Conservation (phyloP, 2,797 vertebrate genomes). For the Spinus olivaceus region DNA sequence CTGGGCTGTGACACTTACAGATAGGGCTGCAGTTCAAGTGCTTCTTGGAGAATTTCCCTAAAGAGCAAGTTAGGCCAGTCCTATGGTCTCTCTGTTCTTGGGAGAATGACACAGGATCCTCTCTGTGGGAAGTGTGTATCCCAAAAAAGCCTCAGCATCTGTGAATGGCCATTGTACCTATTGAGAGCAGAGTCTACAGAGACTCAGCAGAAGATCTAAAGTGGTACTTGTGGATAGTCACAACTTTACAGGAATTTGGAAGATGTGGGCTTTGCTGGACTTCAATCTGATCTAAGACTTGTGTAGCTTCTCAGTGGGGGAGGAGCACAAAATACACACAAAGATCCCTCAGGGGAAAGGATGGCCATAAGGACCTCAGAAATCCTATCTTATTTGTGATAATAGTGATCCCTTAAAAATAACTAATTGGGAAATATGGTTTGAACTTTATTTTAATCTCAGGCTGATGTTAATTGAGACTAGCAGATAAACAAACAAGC, state of each 20-base stretch:
- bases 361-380: neutral
- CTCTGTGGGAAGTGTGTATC: neutral
- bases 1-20: neutral
- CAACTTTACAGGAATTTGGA: neutral
- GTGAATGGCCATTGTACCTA: neutral
- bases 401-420: neutral
- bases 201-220: neutral
- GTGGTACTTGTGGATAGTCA: neutral
- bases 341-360: neutral
- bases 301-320: rapidly evolving
- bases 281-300: neutral
- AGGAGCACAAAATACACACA: neutral
- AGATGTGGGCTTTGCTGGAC: neutral
- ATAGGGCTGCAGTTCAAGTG: neutral
- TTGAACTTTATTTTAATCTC: neutral
- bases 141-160: neutral
- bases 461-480: neutral
- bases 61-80: neutral
- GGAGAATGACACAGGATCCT: neutral
- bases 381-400: neutral
- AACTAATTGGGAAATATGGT: neutral
- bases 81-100: neutral
- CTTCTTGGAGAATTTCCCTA: neutral
- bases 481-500: neutral
- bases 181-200: neutral